Evolutionary conservation across 1,140 invertebrate species (phyloP).

Genomic region (Meteorus sp.): DNA sequence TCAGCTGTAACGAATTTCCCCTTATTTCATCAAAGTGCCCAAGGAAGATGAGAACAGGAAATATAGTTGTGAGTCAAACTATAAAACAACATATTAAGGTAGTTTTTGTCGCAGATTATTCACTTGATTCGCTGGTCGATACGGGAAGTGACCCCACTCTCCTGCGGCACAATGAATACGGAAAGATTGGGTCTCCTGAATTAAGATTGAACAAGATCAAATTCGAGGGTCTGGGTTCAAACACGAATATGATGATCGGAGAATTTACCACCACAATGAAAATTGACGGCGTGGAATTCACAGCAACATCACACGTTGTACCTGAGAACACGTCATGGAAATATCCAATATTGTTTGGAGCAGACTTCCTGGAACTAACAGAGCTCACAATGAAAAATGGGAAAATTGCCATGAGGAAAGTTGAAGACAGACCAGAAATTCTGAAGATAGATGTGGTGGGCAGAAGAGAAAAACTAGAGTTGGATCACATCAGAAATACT

Average conservation of each 20-base stretch:
- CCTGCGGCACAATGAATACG: background rate
- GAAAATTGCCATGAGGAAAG: background rate
- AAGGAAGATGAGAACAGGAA: background rate
- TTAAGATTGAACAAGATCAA: background rate
- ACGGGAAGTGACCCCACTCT: background rate
- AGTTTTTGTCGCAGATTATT: background rate
- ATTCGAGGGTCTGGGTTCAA: background rate
- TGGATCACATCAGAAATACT: slow-evolving; percentile 11
- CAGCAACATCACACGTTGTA: background rate
- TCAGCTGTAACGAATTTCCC: slow-evolving; percentile 20
- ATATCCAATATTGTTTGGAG: background rate
- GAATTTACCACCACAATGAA: background rate
- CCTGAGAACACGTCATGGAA: background rate
- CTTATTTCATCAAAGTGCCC: slow-evolving; percentile 16
- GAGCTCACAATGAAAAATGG: background rate
- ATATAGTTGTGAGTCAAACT: background rate
- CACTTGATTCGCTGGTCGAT: background rate
- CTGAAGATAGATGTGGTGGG: background rate
- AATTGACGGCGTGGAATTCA: background rate
- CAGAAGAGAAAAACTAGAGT: background rate
- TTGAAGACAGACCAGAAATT: background rate
- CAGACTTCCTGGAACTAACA: background rate
- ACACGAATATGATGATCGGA: background rate
- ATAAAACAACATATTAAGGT: background rate
- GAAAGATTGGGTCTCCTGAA: background rate